Conservation (phyloP, 2,888 invertebrate species). For the Perizoma flavofasciatum region DNA sequence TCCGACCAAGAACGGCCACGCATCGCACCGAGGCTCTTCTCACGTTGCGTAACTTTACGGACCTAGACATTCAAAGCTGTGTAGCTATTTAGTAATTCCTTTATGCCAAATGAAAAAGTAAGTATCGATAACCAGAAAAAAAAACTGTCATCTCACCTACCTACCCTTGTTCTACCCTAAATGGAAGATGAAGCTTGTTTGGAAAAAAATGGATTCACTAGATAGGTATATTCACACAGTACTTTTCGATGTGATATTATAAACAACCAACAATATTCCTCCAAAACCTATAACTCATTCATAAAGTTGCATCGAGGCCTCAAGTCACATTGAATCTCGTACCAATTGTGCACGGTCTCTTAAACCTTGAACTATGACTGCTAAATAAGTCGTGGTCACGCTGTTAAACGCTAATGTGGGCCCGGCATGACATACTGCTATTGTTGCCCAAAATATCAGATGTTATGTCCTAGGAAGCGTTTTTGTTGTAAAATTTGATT, state of each 20-base stretch:
- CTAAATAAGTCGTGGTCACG: conserved; percentile 66
- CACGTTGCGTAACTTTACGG: no score
- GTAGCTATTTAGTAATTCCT: no score
- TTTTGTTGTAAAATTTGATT: conserved; percentile 44
- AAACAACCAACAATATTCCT: not conserved
- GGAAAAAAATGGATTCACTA: no score
- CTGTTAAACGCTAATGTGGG: conserved; percentile 61
- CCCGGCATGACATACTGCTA: conserved; percentile 57
- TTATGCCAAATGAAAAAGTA: no score
- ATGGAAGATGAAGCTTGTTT: no score
- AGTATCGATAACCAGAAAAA: no score
- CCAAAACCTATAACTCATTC: conserved; percentile 1
- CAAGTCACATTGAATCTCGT: conserved; percentile 6
- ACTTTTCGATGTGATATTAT: not conserved
- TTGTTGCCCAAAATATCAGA: conserved; percentile 55
- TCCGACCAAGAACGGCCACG: no score
- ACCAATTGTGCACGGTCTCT: conserved; percentile 46
- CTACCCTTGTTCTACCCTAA: no score
- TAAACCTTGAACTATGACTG: conserved; percentile 71
- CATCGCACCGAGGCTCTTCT: no score
- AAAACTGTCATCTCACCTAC: no score
- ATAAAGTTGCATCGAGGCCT: conserved; percentile 7
- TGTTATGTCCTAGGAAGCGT: conserved; percentile 50
- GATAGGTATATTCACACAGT: no score
- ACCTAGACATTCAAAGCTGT: no score